phyloP scores from a whole-genome alignment of 1,140 invertebrate genomes.

The Eumeta japonica region DNA sequence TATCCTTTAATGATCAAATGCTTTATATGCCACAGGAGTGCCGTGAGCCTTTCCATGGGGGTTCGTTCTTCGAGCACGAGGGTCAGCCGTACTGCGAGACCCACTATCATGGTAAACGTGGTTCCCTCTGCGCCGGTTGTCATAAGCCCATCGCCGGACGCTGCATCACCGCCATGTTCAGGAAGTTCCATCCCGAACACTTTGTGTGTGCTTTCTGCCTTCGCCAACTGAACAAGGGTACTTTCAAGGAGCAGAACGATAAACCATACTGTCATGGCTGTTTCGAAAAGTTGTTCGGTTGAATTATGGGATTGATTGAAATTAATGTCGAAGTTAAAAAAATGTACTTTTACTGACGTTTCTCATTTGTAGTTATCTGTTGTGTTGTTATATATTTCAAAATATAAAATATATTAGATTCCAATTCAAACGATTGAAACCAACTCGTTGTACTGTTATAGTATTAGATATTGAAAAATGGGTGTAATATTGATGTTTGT shows the following conservation, averaged over 20 bases:
- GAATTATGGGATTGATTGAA: constrained; percentile 25
- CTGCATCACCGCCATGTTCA: constrained; percentile 98
- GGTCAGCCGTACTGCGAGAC: constrained; percentile 96
- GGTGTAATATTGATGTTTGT: no score
- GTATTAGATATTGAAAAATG: no score
- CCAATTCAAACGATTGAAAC: no score
- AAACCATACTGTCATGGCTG: constrained; percentile 98
- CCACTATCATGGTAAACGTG: constrained; percentile 95
- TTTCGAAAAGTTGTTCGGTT: constrained; percentile 96
- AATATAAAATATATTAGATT: no score
- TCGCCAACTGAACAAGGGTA: constrained; percentile 95
- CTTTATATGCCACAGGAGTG: constrained; percentile 92
- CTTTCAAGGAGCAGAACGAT: constrained; percentile 97
- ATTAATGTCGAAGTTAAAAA: no score
- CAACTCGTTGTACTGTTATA: no score
- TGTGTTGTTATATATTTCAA: not conserved
- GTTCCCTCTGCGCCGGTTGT: constrained; percentile 95
- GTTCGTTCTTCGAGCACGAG: constrained; percentile 95
- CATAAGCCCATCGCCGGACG: constrained; percentile 96
- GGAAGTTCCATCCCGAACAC: constrained; percentile 98
- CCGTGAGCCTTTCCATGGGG: constrained; percentile 87
- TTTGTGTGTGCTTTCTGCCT: constrained; percentile 98
- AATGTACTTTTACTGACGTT: not conserved
- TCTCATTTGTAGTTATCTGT: not conserved
- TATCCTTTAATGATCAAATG: no score